A percentile compares a stretch with the other conserved stretches of the same genome.
Conservation (phyloP, 2,888 invertebrate genomes). For the Branchinecta sandiegonensis region DNA sequence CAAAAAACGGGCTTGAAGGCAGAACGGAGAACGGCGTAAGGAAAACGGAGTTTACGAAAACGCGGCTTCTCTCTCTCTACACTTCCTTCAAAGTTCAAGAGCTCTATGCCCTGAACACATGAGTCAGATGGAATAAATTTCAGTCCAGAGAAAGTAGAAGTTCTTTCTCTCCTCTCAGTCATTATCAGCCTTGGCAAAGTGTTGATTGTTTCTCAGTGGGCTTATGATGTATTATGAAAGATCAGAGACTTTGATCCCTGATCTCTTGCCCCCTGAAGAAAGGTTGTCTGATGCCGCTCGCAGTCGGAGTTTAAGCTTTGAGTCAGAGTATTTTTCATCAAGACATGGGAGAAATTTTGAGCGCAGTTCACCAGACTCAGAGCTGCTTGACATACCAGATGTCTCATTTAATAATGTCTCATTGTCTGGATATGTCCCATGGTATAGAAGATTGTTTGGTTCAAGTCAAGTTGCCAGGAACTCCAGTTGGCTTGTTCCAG, state of each 20-base stretch:
- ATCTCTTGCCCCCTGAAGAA: neutral
- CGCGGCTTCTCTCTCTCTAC: too few species aligned
- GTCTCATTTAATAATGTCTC: neutral
- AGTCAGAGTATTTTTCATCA: neutral
- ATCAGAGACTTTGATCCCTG: neutral
- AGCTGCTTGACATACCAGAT: conserved; percentile 1
- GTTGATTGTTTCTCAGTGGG: too few species aligned
- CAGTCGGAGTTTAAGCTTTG: conserved; percentile 1
- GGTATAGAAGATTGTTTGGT: neutral
- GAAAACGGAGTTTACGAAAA: too few species aligned
- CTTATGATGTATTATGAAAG: neutral
- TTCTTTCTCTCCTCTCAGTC: too few species aligned
- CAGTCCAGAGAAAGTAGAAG: too few species aligned
- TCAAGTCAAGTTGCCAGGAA: neutral
- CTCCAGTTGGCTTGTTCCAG: neutral
- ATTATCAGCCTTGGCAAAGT: too few species aligned
- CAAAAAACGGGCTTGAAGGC: too few species aligned
- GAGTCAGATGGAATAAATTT: too few species aligned
- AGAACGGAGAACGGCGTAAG: too few species aligned
- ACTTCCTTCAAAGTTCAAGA: too few species aligned
- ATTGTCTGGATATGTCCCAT: neutral
- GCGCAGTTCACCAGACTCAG: neutral
- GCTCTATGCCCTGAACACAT: too few species aligned
- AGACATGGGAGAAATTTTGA: neutral
- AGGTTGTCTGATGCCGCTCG: neutral